A percentile compares a stretch with the other conserved stretches of the same genome.
Conservation (phyloP, 2,113 vertebrate species). For the Misgurnus anguillicaudatus region DNA sequence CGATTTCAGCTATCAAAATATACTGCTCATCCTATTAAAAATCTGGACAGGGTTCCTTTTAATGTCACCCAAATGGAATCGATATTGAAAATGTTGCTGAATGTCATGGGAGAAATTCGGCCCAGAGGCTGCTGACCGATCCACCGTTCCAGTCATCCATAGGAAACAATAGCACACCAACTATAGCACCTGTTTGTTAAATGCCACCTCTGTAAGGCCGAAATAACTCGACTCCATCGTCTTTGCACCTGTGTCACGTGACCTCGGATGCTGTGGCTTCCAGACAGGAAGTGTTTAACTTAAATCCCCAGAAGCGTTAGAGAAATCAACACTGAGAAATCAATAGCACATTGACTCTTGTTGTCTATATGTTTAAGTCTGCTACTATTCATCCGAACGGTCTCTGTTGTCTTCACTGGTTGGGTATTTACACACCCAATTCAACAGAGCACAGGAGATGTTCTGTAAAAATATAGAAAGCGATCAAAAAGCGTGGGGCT, state of each 20-base stretch:
- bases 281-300: neutral
- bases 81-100: conserved; percentile 27
- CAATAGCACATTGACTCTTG: neutral
- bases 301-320: neutral
- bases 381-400: neutral
- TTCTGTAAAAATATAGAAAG: neutral
- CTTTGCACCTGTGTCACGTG: neutral
- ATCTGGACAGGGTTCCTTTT: conserved; percentile 18
- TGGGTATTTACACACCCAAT: neutral
- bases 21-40: conserved; percentile 24
- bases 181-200: neutral
- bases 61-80: conserved; percentile 29
- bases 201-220: conserved; percentile 8
- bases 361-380: neutral
- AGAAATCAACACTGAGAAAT: neutral
- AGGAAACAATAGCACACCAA: neutral
- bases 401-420: neutral
- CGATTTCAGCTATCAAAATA: conserved; percentile 11
- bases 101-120: conserved; percentile 30
- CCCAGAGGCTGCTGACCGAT: neutral
- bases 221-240: neutral
- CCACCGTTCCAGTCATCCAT: conserved; percentile 27
- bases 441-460: neutral
- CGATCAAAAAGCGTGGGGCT: neutral
- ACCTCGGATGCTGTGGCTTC: neutral